Evolutionary conservation across 2,888 invertebrate genomes (phyloP), one percentile per base, ranked within the genome.

Genomic region (Blastobasis lacticolella): DNA sequence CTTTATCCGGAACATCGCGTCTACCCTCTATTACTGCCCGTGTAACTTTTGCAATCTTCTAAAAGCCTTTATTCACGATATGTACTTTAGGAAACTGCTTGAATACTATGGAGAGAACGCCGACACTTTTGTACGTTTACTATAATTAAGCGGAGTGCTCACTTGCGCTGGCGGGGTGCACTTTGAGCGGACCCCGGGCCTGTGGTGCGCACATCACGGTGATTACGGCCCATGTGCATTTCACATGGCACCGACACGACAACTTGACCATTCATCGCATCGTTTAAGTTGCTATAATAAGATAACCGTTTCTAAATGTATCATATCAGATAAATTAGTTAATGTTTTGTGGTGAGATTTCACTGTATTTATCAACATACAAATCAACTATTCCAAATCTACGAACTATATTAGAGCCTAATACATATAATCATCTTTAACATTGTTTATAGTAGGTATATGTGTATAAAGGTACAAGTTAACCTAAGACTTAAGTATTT

Each of bases 111-210:
- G 37, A 58, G 62, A 63, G 65, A 57, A 62, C 54, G 57, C 61
- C 60, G 56, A 62, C 63, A 66, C 38, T 46, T 10, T 65, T 69
- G 59, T 69, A 66, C 67, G 66, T 71, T 72, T 65, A 70, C 63
- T 67, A 70, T 73, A 74, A 76, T 76, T 74, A 76, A 66, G 64
- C 61, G 62, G 66, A 76, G 73, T 75, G 77, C 73, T 71, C 66
- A 69, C 66, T 68, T 69, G 66, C 69, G 69, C 68, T 57, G 57
- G 50, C 58, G 62, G 58, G 61, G 61, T 61, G 53, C 62, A 62
- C 58, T 62, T 57, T 59, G 50, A 56, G 56, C 60, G 55, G 59
- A 60, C 56, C 54, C 56, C 55, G 57, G 53, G 53, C 57, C 57
- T 60, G 60, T 48, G 48, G 64, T 57, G 62, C 60, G 60, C 62